phyloP scores from a whole-genome alignment of 2,113 vertebrate genomes.

The Aegithalos caudatus region DNA sequence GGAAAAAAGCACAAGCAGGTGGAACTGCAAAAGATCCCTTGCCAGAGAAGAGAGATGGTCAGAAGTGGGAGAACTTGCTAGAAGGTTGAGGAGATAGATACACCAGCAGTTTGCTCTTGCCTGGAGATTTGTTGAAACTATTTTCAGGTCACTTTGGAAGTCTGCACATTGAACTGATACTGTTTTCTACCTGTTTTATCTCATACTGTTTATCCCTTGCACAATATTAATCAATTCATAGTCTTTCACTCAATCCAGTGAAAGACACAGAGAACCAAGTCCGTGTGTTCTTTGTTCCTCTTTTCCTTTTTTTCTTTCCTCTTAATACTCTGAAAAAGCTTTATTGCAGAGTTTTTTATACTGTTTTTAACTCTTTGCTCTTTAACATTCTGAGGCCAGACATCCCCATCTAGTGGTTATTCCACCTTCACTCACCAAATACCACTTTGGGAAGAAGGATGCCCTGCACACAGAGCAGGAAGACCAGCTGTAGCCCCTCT shows the following conservation, averaged over 20 bases:
- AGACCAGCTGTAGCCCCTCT: neutral
- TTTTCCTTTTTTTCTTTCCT: no score
- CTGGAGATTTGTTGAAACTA: neutral
- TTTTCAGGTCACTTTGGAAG: neutral
- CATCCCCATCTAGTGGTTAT: constrained; percentile 70
- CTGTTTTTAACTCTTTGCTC: neutral
- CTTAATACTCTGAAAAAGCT: neutral
- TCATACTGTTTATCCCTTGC: neutral
- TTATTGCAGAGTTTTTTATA: neutral
- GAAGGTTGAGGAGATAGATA: neutral
- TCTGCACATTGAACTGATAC: accelerated
- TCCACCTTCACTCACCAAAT: neutral
- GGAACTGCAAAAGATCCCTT: neutral
- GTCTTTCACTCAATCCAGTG: neutral
- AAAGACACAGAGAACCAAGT: neutral
- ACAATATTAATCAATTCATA: neutral
- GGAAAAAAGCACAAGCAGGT: neutral
- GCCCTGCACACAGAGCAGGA: neutral
- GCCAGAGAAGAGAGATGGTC: neutral
- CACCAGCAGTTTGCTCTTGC: neutral
- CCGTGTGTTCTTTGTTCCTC: no score
- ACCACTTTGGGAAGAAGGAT: neutral
- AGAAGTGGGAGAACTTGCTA: neutral
- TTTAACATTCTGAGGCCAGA: neutral
- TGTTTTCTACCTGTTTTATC: neutral